A percentile compares a stretch with the other conserved stretches of the same genome.
Conservation (phyloP, 2,113 vertebrate genomes). For the Diadophis punctatus region DNA sequence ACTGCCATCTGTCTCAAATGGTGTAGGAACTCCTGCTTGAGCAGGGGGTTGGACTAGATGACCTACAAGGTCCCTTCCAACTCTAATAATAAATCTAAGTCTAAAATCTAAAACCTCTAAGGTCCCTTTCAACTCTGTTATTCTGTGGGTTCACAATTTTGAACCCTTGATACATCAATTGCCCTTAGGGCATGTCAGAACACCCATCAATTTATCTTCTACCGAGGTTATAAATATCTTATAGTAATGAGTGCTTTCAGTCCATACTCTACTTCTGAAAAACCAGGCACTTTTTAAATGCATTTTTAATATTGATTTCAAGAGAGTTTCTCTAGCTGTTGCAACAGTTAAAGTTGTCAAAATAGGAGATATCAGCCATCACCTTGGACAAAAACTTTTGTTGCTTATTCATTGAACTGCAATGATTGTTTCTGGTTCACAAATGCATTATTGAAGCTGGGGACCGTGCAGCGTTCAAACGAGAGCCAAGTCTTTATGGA, state of each 20-base stretch:
- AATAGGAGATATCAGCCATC: constrained; percentile 8
- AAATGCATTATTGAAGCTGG: neutral
- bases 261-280: constrained; percentile 24
- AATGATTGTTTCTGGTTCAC: neutral
- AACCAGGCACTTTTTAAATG: neutral
- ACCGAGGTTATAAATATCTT: constrained; percentile 39
- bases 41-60: too few species aligned
- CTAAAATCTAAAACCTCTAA: too few species aligned
- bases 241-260: constrained; percentile 20
- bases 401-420: constrained; percentile 18
- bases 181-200: constrained; percentile 40
- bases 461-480: neutral
- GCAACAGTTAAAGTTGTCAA: constrained; percentile 21
- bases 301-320: constrained; percentile 12
- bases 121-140: neutral
- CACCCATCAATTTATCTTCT: constrained; percentile 33
- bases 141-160: neutral
- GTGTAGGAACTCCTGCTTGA: too few species aligned
- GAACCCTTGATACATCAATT: neutral
- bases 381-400: neutral
- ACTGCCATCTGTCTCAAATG: too few species aligned
- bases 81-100: too few species aligned
- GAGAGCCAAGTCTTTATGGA: neutral
- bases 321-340: constrained; percentile 11
- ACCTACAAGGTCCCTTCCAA: too few species aligned